Conservation (phyloP, 1,140 invertebrate species). For the Rhysida immarginata region DNA sequence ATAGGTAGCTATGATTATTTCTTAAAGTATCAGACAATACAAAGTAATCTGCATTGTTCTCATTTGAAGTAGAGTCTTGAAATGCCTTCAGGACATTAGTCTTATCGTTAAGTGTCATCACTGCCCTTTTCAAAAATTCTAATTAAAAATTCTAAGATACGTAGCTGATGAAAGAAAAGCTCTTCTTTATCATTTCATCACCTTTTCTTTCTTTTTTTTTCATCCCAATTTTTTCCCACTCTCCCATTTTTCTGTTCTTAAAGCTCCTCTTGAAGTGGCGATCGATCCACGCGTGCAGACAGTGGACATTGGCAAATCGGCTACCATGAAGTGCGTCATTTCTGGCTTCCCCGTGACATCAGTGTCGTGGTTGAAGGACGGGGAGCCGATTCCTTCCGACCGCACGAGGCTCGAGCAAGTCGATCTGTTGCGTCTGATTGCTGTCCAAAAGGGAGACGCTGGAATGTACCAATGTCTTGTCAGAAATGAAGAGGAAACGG, state of each 20-base stretch:
- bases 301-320: constrained; percentile 23
- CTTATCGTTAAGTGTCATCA: no score
- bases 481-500: constrained; percentile 66
- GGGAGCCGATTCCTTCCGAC: constrained; percentile 37
- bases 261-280: constrained; percentile 22
- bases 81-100: no score
- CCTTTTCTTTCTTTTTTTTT: no score
- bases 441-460: constrained; percentile 55
- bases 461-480: constrained; percentile 85
- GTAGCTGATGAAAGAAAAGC: no score
- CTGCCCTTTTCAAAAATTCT: no score
- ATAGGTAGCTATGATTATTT: no score
- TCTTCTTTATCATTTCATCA: no score
- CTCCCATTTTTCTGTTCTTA: constrained; percentile 30
- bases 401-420: constrained; percentile 22
- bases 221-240: no score
- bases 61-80: no score
- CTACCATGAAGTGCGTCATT: constrained; percentile 66
- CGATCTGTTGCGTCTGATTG: constrained; percentile 47
- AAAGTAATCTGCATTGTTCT: no score
- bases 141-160: no score
- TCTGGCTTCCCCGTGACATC: constrained; percentile 33
- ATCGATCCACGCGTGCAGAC: constrained; percentile 23
- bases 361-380: constrained; percentile 41
- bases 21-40: no score